Evolutionary conservation across 2,888 invertebrate species (phyloP).

Genomic region (Liodrosophila aerea): DNA sequence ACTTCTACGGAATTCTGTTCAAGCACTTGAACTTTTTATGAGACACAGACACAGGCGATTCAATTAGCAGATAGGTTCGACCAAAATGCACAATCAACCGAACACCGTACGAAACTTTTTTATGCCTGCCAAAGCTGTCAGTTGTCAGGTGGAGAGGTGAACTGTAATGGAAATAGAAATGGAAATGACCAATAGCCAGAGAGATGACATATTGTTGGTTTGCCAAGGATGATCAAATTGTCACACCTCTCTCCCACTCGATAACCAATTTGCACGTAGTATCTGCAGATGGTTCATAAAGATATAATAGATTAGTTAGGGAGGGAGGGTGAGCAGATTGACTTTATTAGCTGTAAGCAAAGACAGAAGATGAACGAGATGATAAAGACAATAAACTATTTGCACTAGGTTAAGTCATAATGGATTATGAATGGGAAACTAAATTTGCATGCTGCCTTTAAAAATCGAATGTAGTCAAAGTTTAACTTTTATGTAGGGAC

Average conservation of each 20-base stretch:
- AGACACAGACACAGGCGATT: conserved; percentile 38
- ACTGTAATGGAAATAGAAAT: conserved; percentile 40
- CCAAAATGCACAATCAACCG: conserved; percentile 27
- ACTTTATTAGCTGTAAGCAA: conserved; percentile 9
- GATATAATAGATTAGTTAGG: conserved; percentile 30
- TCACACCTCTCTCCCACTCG: neutral
- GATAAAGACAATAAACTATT: too few species aligned
- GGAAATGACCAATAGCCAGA: conserved; percentile 37
- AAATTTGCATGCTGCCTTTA: too few species aligned
- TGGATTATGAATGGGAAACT: too few species aligned
- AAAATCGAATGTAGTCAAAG: too few species aligned
- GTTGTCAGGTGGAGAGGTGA: conserved; percentile 10
- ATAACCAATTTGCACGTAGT: conserved; percentile 44
- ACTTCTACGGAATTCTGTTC: conserved; percentile 10
- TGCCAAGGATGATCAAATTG: conserved; percentile 16
- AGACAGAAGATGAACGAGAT: too few species aligned
- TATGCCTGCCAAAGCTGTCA: conserved; percentile 45
- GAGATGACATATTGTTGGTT: conserved; percentile 47
- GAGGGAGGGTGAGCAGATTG: conserved; percentile 2
- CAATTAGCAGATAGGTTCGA: conserved; percentile 56
- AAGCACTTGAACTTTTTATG: conserved; percentile 18
- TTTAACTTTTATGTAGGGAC: too few species aligned
- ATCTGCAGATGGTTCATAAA: conserved; percentile 13
- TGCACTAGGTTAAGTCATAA: too few species aligned
- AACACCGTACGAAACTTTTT: conserved; percentile 49